Percentiles rank a stretch among this genome's conserved stretches.
These are phyloP conservation scores for Alsophila aescularia DNA, from an alignment of 2,888 invertebrate species.

Conservation along the genomic window DNA sequence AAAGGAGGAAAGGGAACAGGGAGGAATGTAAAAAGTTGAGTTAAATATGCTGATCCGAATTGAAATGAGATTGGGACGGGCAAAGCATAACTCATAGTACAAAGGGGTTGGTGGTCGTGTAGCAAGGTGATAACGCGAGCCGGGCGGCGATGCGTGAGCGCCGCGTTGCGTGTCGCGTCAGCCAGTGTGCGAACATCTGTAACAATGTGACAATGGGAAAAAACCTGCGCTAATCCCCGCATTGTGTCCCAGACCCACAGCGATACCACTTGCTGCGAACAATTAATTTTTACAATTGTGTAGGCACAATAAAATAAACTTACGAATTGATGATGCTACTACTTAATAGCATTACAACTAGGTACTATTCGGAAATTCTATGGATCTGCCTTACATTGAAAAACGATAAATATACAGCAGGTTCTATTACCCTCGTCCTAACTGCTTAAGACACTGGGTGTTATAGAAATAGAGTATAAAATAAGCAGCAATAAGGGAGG, in stretches of 20 bases:
- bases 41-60: conserved; percentile 79
- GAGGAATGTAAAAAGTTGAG: conserved; percentile 35
- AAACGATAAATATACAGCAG: no score
- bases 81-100: conserved; percentile 16
- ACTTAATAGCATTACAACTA: not conserved
- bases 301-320: conserved; percentile 13
- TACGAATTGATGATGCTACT: not conserved
- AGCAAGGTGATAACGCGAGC: conserved; percentile 62
- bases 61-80: conserved; percentile 69
- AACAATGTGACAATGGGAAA: conserved; percentile 65
- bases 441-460: no score
- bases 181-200: conserved; percentile 49
- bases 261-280: conserved; percentile 42
- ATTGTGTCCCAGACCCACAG: conserved; percentile 61
- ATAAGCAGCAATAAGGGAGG: no score
- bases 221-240: conserved; percentile 71
- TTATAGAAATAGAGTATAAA: no score
- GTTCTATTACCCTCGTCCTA: no score
- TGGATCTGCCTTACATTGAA: no score
- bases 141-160: conserved; percentile 61
- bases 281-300: conserved; percentile 31
- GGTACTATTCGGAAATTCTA: no score
- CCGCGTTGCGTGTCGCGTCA: conserved; percentile 33
- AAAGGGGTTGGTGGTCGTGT: conserved; percentile 71
- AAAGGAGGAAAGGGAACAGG: conserved; percentile 45